Percentiles rank a stretch among this genome's conserved stretches.
Evolutionary conservation across 2,113 vertebrate genomes (phyloP).

Genomic region (Vulpes ferrilata): DNA sequence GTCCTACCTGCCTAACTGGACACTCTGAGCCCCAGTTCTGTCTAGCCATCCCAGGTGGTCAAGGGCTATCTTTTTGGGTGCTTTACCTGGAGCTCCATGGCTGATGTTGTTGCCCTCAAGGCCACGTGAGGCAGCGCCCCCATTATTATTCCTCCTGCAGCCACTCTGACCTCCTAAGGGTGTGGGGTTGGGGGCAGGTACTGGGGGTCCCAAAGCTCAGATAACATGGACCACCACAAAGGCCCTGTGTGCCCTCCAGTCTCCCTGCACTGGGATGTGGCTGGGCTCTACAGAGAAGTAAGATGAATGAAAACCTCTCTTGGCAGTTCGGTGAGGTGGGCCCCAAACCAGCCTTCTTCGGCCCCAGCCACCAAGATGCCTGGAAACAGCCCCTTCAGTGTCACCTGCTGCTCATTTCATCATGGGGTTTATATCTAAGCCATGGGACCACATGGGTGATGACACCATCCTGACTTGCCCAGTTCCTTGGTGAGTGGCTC

Average conservation of each 20-base stretch:
- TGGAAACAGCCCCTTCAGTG: not conserved
- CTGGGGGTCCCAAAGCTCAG: not conserved
- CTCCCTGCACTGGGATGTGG: not conserved
- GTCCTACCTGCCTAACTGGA: not conserved
- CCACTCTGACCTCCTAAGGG: not conserved
- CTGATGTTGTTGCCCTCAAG: not conserved
- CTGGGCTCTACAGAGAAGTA: not conserved
- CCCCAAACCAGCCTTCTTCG: not conserved
- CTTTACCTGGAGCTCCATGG: rapidly evolving
- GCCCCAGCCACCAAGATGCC: not conserved
- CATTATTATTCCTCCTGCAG: not conserved
- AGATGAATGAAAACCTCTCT: not conserved
- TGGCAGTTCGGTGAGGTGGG: too few species aligned
- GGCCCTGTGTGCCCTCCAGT: too few species aligned
- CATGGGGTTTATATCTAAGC: not conserved
- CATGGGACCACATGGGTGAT: too few species aligned
- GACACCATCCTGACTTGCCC: not conserved
- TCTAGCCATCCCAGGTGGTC: not conserved
- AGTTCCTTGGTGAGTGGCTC: not conserved
- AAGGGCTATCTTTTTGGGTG: not conserved
- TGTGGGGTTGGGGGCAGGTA: not conserved
- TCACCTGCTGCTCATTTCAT: not conserved
- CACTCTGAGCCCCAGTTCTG: not conserved
- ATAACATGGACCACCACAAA: not conserved
- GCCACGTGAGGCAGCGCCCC: not conserved